Evolutionary conservation across 2,113 vertebrate genomes (phyloP).

Genomic region (Hyperopisus bebe): DNA sequence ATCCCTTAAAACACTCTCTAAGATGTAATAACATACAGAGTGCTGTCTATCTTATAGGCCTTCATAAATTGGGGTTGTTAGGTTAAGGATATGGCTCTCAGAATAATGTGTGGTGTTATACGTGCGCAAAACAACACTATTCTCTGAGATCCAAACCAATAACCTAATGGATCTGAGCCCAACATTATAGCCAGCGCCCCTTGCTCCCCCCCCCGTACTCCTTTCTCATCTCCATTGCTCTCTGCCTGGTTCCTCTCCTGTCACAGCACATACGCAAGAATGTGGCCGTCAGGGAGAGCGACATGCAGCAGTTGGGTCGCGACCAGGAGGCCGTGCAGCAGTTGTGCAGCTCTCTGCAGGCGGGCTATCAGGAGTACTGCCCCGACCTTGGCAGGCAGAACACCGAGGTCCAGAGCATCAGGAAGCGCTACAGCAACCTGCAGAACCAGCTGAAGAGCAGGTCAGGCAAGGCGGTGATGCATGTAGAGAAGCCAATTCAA

Average conservation of each 20-base stretch:
- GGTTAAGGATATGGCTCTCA: neutral
- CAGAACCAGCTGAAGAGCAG: slow-evolving; percentile 78
- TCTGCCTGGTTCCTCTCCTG: neutral
- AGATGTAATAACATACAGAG: neutral
- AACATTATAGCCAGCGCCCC: neutral
- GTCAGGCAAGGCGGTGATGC: slow-evolving; percentile 51
- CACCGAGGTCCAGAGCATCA: slow-evolving; percentile 73
- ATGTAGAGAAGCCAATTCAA: neutral
- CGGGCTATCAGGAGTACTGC: slow-evolving; percentile 83
- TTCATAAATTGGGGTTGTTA: neutral
- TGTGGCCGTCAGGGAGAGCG: slow-evolving; percentile 68
- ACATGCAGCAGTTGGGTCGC: slow-evolving; percentile 78
- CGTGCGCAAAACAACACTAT: neutral
- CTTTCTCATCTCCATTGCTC: neutral
- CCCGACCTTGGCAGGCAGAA: slow-evolving; percentile 78
- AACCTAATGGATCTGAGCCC: neutral
- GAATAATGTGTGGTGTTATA: neutral
- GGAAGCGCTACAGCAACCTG: slow-evolving; percentile 71
- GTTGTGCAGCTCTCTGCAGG: slow-evolving; percentile 75
- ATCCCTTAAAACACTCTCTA: neutral
- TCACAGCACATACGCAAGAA: slow-evolving; percentile 64
- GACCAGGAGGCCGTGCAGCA: slow-evolving; percentile 74
- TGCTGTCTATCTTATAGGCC: neutral
- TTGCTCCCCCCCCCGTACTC: no score
- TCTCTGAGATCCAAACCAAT: neutral